Base-by-base conservation (phyloP, 2,113 vertebrate species). In the Proteles cristata region DNA sequence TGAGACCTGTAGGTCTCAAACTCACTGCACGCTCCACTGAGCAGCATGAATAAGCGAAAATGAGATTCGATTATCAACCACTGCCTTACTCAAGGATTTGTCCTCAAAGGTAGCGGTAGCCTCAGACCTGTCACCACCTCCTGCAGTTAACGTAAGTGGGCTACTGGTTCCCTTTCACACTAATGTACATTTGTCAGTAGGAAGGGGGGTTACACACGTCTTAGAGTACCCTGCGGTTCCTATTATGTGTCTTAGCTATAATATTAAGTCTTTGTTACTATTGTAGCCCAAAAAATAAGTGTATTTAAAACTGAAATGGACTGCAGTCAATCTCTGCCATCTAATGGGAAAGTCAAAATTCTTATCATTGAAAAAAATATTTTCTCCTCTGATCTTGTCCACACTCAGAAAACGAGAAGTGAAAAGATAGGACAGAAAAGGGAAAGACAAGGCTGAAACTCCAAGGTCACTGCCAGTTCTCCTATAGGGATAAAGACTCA, bases 251-350 rank as follows among this genome's bases (percentile, higher is more conserved):
- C 66, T 81, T 65, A 71, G 94, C 94, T 65, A 45, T n/a, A 84
- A 92, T n/a, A 63, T 43, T 80, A 95, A 81, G 16, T 19, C 11
- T n/a, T 82, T 81, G 31, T 68, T 79, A 43, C 71, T 77, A 53
- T 26, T 31, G 91, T 61, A 73, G 23, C 58, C 83, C 83, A 92
- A 84, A 65, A 33, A 91, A 76, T 81, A 79, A 87, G 53, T 82
- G 33, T 11, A 85, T 26, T 90, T 95, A 87, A 97, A 90, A 91
- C 74, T 77, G 79, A 96, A 80, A 80, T 33, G 48, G 26, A 65
- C 12, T 69, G 23, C 11, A 74, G 9, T 65, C 25, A 77, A 81
- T 26, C 81, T 96, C 84, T 86, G 26, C 48, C 19, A 31, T 14
- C 33, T 74, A 83, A 84, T 4, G 9, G 7, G 33, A 80, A 92